These are phyloP conservation scores for Corapipo altera DNA, from an alignment of 2,113 vertebrate genomes.

Conservation along the genomic window DNA sequence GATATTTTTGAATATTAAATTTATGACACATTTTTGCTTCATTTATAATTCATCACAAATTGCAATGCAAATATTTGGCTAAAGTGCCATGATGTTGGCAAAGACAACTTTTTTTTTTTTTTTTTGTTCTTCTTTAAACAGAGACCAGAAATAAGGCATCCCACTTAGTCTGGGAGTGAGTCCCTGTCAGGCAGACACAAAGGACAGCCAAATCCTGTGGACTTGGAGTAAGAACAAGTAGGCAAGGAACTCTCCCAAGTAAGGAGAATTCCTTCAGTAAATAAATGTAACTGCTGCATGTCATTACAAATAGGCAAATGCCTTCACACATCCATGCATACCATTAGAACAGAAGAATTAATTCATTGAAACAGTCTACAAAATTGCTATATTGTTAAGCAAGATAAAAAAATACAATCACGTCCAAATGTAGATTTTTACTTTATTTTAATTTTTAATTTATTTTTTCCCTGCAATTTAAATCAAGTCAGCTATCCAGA, in stretches of 20 bases:
- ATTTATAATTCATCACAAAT: conserved; percentile 16
- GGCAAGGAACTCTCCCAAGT: neutral
- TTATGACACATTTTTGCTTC: neutral
- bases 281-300: neutral
- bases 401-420: neutral
- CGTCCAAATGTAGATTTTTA: neutral
- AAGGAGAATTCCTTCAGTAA: neutral
- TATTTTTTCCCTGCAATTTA: neutral
- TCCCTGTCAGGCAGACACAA: fast-evolving
- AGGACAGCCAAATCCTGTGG: neutral
- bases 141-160: neutral
- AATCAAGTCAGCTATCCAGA: neutral
- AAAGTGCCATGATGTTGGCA: neutral
- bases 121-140: neutral
- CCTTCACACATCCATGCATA: fast-evolving
- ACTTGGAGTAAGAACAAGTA: neutral
- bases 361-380: neutral
- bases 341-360: neutral
- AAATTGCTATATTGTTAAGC: neutral
- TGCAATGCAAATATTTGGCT: neutral
- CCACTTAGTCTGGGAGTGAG: neutral
- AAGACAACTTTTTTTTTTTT: neutral
- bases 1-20: neutral
- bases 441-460: neutral
- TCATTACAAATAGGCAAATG: neutral